Conservation (phyloP, 2,113 vertebrate species). For the Nothoprocta perdicaria region DNA sequence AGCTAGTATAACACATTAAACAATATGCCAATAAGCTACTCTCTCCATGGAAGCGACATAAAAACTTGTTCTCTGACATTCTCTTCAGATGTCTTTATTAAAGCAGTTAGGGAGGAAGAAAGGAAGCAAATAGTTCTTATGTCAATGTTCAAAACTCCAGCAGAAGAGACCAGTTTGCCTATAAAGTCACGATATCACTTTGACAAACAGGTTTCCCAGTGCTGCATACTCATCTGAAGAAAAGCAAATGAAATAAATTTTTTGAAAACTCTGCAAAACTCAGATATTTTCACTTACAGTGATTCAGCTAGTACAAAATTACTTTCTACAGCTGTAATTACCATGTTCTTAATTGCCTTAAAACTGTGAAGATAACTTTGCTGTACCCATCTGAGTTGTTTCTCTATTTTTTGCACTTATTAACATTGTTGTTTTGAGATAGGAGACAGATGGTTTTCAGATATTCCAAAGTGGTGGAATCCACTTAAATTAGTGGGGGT, state of each 20-base stretch:
- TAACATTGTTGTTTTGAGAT: not conserved
- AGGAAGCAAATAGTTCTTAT: not conserved
- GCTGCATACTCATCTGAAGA: not conserved
- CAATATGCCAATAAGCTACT: not conserved
- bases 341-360: not conserved
- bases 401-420: not conserved
- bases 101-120: not conserved
- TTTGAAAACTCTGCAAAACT: not conserved
- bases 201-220: not conserved
- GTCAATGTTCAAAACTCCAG: not conserved
- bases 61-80: constrained; percentile 14
- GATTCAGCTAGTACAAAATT: not conserved
- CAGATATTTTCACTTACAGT: not conserved
- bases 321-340: not conserved
- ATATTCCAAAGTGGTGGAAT: not conserved
- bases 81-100: constrained; percentile 24
- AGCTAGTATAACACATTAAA: constrained; percentile 24
- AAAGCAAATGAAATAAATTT: not conserved
- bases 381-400: not conserved
- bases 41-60: not conserved
- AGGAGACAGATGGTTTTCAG: not conserved
- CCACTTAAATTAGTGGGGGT: not conserved
- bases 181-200: not conserved
- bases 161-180: not conserved
- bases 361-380: not conserved